Conservation (phyloP, 2,113 vertebrate species). For the Rhinichthys klamathensis region DNA sequence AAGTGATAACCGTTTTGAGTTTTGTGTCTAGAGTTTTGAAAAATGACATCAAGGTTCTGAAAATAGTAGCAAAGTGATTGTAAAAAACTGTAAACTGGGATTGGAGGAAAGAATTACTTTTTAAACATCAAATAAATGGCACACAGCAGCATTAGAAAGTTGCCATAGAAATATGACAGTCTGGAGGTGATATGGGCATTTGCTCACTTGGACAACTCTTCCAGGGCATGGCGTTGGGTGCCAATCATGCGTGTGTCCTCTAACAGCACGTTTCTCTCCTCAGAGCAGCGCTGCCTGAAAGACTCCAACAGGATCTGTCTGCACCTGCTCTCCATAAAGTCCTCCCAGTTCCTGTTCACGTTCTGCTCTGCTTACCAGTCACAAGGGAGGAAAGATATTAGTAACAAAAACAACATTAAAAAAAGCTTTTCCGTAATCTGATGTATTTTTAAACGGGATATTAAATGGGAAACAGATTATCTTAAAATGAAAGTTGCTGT, state of each 20-base stretch:
- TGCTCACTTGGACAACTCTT: slow-evolving; percentile 68
- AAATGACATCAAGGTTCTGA: too few species aligned
- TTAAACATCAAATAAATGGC: background rate
- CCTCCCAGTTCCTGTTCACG: slow-evolving; percentile 58
- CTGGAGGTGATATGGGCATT: background rate
- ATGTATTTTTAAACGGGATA: background rate
- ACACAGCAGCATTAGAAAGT: background rate
- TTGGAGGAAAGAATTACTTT: too few species aligned
- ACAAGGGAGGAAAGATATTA: background rate
- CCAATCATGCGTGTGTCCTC: slow-evolving; percentile 61
- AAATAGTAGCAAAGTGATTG: too few species aligned
- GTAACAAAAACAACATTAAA: background rate
- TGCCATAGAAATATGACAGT: background rate
- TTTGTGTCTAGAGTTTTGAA: too few species aligned
- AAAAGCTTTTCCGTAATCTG: background rate
- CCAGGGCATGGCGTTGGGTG: slow-evolving; percentile 62
- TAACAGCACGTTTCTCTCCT: slow-evolving; percentile 55
- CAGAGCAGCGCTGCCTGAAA: slow-evolving; percentile 64
- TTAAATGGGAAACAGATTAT: background rate
- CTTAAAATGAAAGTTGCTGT: too few species aligned
- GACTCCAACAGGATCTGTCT: slow-evolving; percentile 72
- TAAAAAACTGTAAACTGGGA: too few species aligned
- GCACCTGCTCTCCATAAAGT: slow-evolving; percentile 63
- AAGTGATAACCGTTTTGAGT: too few species aligned
- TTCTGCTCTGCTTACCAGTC: slow-evolving; percentile 64